Evolutionary conservation across 1,140 invertebrate species (phyloP).

Genomic region (Zaprionus capensis): DNA sequence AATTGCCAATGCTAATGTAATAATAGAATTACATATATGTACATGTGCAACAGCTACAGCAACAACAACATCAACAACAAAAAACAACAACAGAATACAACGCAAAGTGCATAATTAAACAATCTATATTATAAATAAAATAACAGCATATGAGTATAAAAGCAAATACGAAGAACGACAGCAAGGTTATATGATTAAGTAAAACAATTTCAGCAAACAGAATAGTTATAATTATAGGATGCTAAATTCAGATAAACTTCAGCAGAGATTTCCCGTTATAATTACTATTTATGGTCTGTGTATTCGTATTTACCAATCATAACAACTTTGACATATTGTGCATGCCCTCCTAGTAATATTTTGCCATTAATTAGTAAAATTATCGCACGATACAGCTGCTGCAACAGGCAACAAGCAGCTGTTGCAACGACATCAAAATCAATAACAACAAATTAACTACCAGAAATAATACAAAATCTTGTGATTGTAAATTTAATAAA

Average conservation of each 20-base stretch:
- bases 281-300: slow-evolving; percentile 55
- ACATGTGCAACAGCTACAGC: slow-evolving; percentile 17
- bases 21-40: slow-evolving; percentile 20
- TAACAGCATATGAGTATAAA: slow-evolving; percentile 61
- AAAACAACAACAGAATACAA: slow-evolving; percentile 45
- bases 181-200: slow-evolving; percentile 71
- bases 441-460: slow-evolving; percentile 54
- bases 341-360: slow-evolving; percentile 68
- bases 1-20: slow-evolving; percentile 90
- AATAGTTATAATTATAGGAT: slow-evolving; percentile 74
- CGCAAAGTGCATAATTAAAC: slow-evolving; percentile 70
- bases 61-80: slow-evolving; percentile 48
- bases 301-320: slow-evolving; percentile 54
- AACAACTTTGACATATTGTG: slow-evolving; percentile 50
- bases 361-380: slow-evolving; percentile 78
- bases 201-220: slow-evolving; percentile 75
- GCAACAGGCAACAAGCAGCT: slow-evolving; percentile 7
- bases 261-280: slow-evolving; percentile 57
- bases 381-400: slow-evolving; percentile 60
- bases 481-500: slow-evolving; percentile 82
- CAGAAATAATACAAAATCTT: slow-evolving; percentile 62
- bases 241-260: slow-evolving; percentile 62
- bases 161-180: slow-evolving; percentile 55
- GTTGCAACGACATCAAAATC: slow-evolving; percentile 49
- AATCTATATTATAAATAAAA: slow-evolving; percentile 75